Conservation (phyloP, 1,140 invertebrate species). For the Monomorium pharaonis region DNA sequence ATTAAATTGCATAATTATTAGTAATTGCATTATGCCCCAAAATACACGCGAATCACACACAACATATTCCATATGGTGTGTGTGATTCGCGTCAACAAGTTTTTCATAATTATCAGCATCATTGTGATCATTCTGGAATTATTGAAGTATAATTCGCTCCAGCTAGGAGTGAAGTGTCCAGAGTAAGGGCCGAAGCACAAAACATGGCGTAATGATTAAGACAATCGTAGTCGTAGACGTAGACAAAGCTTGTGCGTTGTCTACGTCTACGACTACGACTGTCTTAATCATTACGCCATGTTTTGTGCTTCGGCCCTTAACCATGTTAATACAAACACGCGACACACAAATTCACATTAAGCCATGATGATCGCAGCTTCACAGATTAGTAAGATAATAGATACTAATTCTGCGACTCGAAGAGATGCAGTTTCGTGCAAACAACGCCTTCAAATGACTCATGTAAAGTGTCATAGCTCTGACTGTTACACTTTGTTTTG, state of each 20-base stretch:
- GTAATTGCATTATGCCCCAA: background rate
- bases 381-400: background rate
- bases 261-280: no score
- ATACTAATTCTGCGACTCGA: background rate
- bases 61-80: background rate
- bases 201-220: no score
- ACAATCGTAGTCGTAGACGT: no score
- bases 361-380: background rate
- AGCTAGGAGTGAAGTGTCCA: background rate
- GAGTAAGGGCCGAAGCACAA: no score
- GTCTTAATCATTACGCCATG: no score
- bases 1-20: background rate
- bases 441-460: background rate
- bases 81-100: background rate
- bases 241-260: no score
- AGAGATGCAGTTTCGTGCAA: background rate
- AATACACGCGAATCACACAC: background rate
- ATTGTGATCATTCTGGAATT: background rate
- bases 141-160: slow-evolving; percentile 36
- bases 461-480: background rate
- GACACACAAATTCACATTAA: background rate
- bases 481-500: background rate
- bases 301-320: no score
- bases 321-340: background rate
- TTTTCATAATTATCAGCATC: background rate